These are phyloP conservation scores for Musca vetustissima DNA, from an alignment of 1,140 invertebrate genomes.

Conservation along the genomic window DNA sequence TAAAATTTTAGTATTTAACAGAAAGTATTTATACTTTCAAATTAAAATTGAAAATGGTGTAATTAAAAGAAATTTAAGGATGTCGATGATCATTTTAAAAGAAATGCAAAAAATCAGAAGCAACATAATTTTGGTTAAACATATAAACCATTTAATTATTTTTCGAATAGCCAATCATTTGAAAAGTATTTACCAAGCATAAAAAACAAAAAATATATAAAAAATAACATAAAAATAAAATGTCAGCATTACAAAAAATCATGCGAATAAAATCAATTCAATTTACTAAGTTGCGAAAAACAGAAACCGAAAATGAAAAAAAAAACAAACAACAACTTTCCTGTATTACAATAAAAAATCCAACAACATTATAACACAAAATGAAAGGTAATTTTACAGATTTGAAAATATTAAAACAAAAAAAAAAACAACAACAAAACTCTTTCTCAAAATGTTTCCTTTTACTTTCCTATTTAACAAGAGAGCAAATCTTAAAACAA, in stretches of 20 bases:
- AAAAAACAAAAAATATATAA: background rate
- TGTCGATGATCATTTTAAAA: constrained; percentile 4
- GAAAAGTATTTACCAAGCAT: background rate
- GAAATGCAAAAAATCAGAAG: background rate
- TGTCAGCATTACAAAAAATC: constrained; percentile 12
- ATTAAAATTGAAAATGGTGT: background rate
- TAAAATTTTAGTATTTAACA: no score
- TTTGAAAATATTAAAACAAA: background rate
- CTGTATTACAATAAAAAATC: no score
- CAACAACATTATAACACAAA: no score
- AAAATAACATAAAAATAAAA: background rate
- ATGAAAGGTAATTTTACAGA: background rate
- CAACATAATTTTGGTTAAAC: background rate
- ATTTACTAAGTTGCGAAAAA: background rate
- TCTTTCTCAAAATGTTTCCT: constrained; percentile 23
- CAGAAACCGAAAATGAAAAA: background rate
- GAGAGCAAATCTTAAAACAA: background rate
- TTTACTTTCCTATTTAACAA: constrained; percentile 23
- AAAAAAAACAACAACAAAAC: constrained; percentile 11
- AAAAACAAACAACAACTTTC: background rate
- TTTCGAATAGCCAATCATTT: constrained; percentile 3
- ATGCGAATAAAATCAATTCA: constrained; percentile 10
- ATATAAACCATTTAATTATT: background rate
- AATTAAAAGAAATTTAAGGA: background rate
- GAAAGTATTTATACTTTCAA: no score